Evolutionary conservation across 2,113 vertebrate genomes (phyloP), one percentile per base, ranked within the genome.

Genomic region (Lepisosteus osseus): DNA sequence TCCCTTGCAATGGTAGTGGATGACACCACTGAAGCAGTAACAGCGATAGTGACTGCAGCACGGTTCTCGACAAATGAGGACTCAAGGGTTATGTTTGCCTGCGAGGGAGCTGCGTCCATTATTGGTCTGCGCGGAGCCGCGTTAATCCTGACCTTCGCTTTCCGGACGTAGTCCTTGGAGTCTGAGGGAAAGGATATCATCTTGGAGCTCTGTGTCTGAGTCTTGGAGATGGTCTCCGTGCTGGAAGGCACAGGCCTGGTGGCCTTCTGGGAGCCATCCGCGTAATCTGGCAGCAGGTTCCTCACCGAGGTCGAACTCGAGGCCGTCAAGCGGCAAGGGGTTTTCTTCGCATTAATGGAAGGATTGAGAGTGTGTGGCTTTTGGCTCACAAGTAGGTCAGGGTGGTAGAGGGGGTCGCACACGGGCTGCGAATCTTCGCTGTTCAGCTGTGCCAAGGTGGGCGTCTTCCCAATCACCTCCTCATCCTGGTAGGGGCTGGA

Each of bases 401-500:
- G 91, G 73, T 96, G 95, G 86, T 94, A 97, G 54, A 99, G 92
- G 0, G 90, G 91, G 83, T 99, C 97, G n/a, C 92, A 94, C 76
- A 98, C 95, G 14, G 97, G 95, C 69, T 95, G 97, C 0, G 97
- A 99, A 80, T 99, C 97, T 83, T 99, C 97, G 3, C 97, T 95
- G 86, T 99, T 99, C 73, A 99, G 95, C 80, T 99, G 97, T 67
- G 97, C 97, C 83, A 99, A 81, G 0, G 97, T 99, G 0, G 97
- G 97, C 6, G 97, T 99, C 86, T 89, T 95, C 78, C 96, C 89
- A 68, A 99, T 98, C 77, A 98, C 97, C 68, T 99, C 97, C 86
- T 98, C 97, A 13, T 99, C 96, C 85, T 99, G 97, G 84, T 99
- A 99, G 0, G 97, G 97, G 82, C 96, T 98, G 68, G 97, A 98